phyloP scores from a whole-genome alignment of 1,140 invertebrate species.

The Myzus persicae region DNA sequence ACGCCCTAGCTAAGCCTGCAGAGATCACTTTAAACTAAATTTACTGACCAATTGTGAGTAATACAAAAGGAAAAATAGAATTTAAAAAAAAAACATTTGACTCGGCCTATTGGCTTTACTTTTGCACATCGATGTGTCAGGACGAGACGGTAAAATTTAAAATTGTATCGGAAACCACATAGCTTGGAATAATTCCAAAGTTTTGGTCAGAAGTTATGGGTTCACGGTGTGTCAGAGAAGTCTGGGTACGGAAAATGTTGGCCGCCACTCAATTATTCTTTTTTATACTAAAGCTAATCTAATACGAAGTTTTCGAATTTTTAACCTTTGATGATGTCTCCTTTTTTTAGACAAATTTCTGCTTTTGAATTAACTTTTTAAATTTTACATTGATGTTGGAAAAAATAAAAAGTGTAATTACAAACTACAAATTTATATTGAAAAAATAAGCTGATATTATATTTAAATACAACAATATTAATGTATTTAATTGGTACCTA shows the following conservation, averaged over 20 bases:
- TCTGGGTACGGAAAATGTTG: conserved; percentile 36
- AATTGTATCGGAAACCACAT: conserved; percentile 20
- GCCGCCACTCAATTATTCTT: conserved; percentile 43
- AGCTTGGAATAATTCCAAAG: conserved; percentile 41
- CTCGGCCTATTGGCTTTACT: conserved; percentile 17
- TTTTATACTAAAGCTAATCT: conserved; percentile 10
- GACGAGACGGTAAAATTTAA: conserved; percentile 29
- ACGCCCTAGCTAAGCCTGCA: background rate
- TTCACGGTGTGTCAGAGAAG: conserved; percentile 22
- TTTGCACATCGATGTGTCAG: background rate
- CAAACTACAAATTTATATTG: background rate
- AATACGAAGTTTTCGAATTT: conserved; percentile 36
- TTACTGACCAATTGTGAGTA: conserved; percentile 1
- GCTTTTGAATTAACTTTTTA: conserved; percentile 5
- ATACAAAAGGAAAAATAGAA: background rate
- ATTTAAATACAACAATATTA: background rate
- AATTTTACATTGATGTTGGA: background rate
- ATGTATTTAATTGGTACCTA: background rate
- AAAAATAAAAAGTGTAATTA: background rate
- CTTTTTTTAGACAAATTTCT: conserved; percentile 34
- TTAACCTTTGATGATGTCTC: conserved; percentile 27
- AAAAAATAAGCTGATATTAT: background rate
- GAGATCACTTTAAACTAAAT: background rate
- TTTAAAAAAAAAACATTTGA: background rate
- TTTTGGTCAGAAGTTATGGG: conserved; percentile 27